These are phyloP conservation scores for Semicossyphus pulcher DNA, from an alignment of 2,113 vertebrate species.

Conservation along the genomic window DNA sequence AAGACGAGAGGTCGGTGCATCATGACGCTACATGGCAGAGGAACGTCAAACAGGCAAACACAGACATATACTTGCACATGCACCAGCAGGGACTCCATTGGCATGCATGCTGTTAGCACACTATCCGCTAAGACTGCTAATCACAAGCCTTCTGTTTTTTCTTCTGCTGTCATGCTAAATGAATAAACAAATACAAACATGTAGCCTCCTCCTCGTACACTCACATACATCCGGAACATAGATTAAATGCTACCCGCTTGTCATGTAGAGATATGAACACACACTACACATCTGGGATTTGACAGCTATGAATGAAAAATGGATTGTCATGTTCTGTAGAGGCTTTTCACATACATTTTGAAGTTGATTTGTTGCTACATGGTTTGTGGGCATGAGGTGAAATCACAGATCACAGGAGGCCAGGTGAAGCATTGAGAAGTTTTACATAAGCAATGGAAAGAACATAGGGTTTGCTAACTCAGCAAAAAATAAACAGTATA, in stretches of 20 bases:
- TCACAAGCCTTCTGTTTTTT: constrained; percentile 34
- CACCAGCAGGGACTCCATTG: background rate
- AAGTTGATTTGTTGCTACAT: background rate
- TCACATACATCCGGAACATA: constrained; percentile 1
- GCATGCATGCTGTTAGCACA: constrained; percentile 17
- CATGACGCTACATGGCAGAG: constrained; percentile 20
- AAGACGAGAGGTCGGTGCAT: constrained; percentile 17
- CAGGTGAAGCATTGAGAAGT: background rate
- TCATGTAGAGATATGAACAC: background rate
- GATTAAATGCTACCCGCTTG: constrained; percentile 10
- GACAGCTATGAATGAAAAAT: background rate
- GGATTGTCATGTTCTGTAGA: background rate
- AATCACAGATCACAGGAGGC: background rate
- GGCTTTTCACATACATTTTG: background rate
- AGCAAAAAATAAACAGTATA: background rate
- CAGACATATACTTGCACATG: background rate
- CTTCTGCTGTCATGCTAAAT: background rate
- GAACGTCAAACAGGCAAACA: constrained; percentile 3
- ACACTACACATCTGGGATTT: constrained; percentile 1
- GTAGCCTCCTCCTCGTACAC: background rate
- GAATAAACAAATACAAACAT: constrained; percentile 3
- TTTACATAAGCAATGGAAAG: background rate
- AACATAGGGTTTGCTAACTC: background rate
- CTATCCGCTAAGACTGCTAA: constrained; percentile 22
- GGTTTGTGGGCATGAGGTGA: background rate